phyloP scores from a whole-genome alignment of 64 coral and sea anemone genomes.

The Exaiptasia diaphana region DNA sequence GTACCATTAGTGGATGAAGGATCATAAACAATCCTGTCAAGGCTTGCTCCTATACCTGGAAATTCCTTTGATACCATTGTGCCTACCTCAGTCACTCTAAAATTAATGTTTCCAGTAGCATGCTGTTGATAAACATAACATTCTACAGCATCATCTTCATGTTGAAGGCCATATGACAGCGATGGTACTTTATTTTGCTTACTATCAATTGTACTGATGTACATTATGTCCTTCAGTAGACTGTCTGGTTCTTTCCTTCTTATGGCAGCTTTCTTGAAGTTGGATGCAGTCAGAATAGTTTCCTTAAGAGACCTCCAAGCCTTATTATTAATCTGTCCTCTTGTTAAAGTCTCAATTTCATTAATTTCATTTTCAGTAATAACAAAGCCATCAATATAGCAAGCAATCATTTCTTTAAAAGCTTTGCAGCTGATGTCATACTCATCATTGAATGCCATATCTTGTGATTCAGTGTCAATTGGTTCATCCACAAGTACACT shows the following conservation, averaged over 20 bases:
- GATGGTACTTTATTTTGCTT: conserved; percentile 2
- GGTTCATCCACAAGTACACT: background rate
- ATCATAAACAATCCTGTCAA: conserved; percentile 33
- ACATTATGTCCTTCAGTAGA: conserved; percentile 49
- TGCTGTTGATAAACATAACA: conserved; percentile 21
- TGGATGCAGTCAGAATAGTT: conserved; percentile 45
- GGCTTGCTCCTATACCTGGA: conserved; percentile 41
- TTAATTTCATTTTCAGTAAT: conserved; percentile 35
- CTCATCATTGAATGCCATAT: conserved; percentile 47
- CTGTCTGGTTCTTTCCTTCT: conserved; percentile 43
- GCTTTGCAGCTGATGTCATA: conserved; percentile 26
- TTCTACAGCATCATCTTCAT: conserved; percentile 42
- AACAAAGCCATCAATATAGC: background rate
- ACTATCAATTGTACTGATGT: conserved; percentile 17
- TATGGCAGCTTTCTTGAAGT: conserved; percentile 37
- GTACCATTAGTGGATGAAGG: background rate
- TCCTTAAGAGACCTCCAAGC: conserved; percentile 35
- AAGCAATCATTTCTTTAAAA: conserved; percentile 24
- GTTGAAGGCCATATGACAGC: conserved; percentile 30
- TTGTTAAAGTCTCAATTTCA: conserved; percentile 39
- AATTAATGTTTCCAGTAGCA: conserved; percentile 1
- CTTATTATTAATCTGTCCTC: conserved; percentile 42
- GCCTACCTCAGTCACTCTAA: conserved; percentile 51
- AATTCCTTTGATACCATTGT: conserved; percentile 40
- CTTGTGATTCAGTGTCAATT: background rate